Evolutionary conservation across 2,113 vertebrate species (phyloP), one percentile per base, ranked within the genome.

Genomic region (Charina bottae): DNA sequence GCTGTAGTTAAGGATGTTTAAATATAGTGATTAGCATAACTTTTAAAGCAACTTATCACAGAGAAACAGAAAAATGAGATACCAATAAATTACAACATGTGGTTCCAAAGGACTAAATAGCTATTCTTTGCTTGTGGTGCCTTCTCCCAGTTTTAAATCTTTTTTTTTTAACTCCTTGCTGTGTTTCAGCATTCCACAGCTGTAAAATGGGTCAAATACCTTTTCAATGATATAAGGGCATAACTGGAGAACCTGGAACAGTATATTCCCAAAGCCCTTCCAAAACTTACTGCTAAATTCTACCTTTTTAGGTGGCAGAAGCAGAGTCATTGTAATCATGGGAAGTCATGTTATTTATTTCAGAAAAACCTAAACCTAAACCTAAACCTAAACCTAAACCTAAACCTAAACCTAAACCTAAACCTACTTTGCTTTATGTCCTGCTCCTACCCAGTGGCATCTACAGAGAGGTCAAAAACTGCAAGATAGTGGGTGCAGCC

Each of bases 21-120:
- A 83, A 6, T 68, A 12, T 9, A 62, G 23, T 59, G 58, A 26
- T 84, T 60, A 84, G 42, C 72, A 59, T 89, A 21, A 37, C 46
- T 54, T 54, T 54, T 92, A 49, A 58, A 92, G 24, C 26, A 17
- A 78, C 19, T 0, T 90, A 87, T 87, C 62, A 60, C 53, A 83
- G 56, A 13, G 68, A 93, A 93, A 83, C 89, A 90, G 85, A 23
- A 87, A 42, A 90, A 92, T 6, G 9, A 90, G 58, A 62, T 7
- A 4, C 55, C 19, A 84, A 0, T 53, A 84, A 89, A 12, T 6
- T 62, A 6, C 1, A 33, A 87, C 87, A 88, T 62, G 33, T 37
- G 23, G 15, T 59, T 83, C 85, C 83, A 83, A 3, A 8, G 10
- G 5, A 91, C 2, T 24, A 88, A 26, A 8, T n/a, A 2, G 2